phyloP scores from a whole-genome alignment of 2,797 vertebrate species.

The Artibeus lituratus region DNA sequence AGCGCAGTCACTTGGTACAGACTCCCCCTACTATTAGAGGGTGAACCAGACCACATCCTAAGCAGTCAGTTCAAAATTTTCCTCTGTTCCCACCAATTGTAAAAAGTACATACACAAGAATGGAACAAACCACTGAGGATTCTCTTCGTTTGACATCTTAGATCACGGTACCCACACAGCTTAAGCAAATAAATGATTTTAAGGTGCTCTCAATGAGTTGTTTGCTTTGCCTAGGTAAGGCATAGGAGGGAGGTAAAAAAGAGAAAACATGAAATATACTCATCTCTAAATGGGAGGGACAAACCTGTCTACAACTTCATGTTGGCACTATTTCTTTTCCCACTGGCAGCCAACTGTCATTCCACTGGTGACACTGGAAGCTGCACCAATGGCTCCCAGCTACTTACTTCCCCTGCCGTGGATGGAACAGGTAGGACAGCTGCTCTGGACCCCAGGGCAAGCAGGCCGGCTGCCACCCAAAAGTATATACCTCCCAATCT shows the following conservation, averaged over 20 bases:
- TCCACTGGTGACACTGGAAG: neutral
- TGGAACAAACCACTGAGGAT: neutral
- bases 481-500: neutral
- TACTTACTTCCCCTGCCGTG: fast-evolving
- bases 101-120: neutral
- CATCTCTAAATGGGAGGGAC: neutral
- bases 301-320: neutral
- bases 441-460: fast-evolving
- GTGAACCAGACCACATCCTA: neutral
- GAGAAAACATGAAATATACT: neutral
- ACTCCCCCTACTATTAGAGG: neutral
- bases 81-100: neutral
- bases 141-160: neutral
- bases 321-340: neutral
- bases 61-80: neutral
- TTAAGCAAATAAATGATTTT: neutral
- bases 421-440: neutral
- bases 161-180: neutral
- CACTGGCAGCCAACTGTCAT: neutral
- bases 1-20: neutral
- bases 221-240: neutral
- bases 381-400: neutral
- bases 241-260: neutral
- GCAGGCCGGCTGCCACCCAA: neutral
- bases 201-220: neutral